Evolutionary conservation across 2,113 vertebrate species (phyloP), one percentile per base, ranked within the genome.

Genomic region (Gambusia affinis): DNA sequence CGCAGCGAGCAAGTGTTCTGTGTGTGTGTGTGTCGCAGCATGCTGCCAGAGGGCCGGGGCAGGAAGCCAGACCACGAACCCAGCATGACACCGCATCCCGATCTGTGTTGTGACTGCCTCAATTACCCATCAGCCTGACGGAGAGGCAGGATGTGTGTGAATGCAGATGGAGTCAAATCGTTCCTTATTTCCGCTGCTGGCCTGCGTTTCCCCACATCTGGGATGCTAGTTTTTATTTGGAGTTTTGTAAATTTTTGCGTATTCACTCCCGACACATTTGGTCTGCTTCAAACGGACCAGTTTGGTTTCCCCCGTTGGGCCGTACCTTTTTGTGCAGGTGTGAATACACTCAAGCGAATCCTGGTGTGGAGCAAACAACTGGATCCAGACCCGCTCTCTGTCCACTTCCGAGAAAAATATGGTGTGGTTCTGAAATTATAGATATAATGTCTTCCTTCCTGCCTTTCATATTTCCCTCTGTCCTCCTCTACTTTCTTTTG

Each of bases 21-120:
- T 75, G 74, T 62, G 68, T 71, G 62, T 39, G 75, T 12, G 35
- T 83, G 83, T 88, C 80, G 10, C 83, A 88, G 84, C 85, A 60
- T 81, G 89, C 79, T 84, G 86, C 80, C 85, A 85, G 82, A 88
- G 76, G 86, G 85, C 78, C 24, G 5, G 90, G 79, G 88, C 84
- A 80, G 65, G 8, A 35, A 86, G 83, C 86, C 89, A 92, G 86
- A 81, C 87, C 72, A 57, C 35, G 82, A 75, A 80, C 86, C 31
- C 88, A 88, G 90, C 85, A 76, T 90, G 90, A 90, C 87, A 74
- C 80, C 70, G 75, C 74, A 30, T 85, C 87, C 88, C 74, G 85
- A 91, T 93, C 87, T 89, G 90, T 93, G 92, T 90, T 92, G 88
- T 91, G 91, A 92, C 91, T 89, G 82, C 90, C 89, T 89, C 89